Percentiles rank a stretch among this genome's conserved stretches.
These are phyloP conservation scores for Drosophila pruinosa DNA, from an alignment of 1,140 invertebrate species.

Conservation along the genomic window DNA sequence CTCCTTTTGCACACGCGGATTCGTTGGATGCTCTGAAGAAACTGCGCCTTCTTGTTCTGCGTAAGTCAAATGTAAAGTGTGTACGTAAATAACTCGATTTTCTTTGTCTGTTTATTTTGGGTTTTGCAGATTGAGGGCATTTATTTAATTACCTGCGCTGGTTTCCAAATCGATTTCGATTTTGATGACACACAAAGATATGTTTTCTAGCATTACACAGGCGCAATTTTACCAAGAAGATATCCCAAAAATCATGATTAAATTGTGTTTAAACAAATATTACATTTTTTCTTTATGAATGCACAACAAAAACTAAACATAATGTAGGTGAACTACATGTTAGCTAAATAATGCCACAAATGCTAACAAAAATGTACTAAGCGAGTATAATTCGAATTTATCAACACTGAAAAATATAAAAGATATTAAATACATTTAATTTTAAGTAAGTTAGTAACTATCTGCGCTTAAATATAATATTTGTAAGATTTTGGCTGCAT, in stretches of 20 bases:
- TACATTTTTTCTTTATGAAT: constrained; percentile 14
- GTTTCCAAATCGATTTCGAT: constrained; percentile 77
- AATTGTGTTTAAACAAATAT: constrained; percentile 6
- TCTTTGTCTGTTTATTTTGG: constrained; percentile 28
- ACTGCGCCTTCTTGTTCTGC: constrained; percentile 66
- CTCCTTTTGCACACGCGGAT: constrained; percentile 76
- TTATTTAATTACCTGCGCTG: constrained; percentile 56
- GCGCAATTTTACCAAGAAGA: constrained; percentile 56
- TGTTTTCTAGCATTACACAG: constrained; percentile 78
- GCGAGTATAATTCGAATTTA: no score
- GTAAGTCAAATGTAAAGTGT: not conserved
- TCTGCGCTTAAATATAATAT: no score
- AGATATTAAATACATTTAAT: no score
- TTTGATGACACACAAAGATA: constrained; percentile 80
- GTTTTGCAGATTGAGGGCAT: not conserved
- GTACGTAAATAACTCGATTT: not conserved
- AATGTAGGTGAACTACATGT: not conserved
- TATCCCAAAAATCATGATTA: constrained; percentile 35
- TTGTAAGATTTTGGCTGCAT: no score
- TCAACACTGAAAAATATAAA: no score
- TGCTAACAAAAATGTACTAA: no score
- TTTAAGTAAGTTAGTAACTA: no score
- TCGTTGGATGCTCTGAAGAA: constrained; percentile 74
- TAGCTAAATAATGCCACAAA: no score
- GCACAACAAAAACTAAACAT: constrained; percentile 6